phyloP scores from a whole-genome alignment of 2,113 vertebrate genomes.

The Saguinus midas region DNA sequence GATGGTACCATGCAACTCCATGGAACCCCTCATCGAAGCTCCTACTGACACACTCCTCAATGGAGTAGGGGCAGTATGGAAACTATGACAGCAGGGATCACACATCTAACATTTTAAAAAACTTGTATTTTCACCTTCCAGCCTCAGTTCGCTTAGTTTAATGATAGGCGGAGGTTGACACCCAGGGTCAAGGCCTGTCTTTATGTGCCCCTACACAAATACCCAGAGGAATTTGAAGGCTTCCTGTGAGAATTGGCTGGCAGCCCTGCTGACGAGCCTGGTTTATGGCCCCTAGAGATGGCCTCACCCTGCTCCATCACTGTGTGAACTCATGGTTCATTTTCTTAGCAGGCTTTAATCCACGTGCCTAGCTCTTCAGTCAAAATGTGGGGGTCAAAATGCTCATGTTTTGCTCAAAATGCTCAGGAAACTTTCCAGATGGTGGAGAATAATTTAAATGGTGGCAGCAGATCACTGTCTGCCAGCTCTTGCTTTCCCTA shows the following conservation, averaged over 20 bases:
- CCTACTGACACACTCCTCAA: neutral
- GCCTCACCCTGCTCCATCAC: neutral
- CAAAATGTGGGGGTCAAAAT: neutral
- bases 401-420: neutral
- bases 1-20: fast-evolving
- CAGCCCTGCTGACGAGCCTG: neutral
- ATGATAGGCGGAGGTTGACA: neutral
- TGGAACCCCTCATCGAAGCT: neutral
- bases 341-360: neutral
- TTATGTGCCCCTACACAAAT: neutral
- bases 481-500: neutral
- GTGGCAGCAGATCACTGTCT: neutral
- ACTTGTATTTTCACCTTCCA: neutral
- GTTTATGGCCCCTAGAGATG: neutral
- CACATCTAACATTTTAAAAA: neutral
- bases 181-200: neutral
- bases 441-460: neutral
- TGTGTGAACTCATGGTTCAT: neutral
- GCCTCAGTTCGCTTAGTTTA: neutral
- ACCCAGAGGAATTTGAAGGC: neutral
- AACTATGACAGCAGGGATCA: neutral
- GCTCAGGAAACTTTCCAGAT: neutral
- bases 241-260: neutral
- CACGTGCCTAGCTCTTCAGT: neutral
- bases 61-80: neutral